Percentiles rank a stretch among this genome's conserved stretches.
Evolutionary conservation across 2,797 vertebrate genomes (phyloP).

Genomic region (Lophius americanus): DNA sequence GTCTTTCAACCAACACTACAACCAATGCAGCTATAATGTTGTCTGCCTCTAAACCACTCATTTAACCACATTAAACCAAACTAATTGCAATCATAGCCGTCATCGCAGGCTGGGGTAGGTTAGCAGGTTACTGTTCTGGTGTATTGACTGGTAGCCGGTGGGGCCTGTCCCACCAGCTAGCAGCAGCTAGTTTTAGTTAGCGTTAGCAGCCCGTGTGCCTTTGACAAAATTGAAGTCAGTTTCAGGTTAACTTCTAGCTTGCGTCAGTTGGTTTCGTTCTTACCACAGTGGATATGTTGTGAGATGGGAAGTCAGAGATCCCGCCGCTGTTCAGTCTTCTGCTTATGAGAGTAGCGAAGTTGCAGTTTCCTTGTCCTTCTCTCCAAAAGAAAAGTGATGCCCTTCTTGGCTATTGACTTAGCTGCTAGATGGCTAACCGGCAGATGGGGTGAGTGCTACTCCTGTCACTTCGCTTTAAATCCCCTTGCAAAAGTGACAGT

Average conservation of each 20-base stretch:
- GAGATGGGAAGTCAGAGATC: constrained; percentile 42
- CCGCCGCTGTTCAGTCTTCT: constrained; percentile 56
- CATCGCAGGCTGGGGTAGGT: neutral
- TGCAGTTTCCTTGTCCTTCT: constrained; percentile 66
- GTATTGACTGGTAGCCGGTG: constrained; percentile 51
- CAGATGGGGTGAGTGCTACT: constrained; percentile 70
- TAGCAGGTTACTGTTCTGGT: constrained; percentile 1
- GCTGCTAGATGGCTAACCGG: constrained; percentile 75
- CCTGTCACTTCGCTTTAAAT: constrained; percentile 84
- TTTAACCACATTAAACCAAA: too few species aligned
- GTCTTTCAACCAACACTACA: too few species aligned
- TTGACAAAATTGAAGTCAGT: constrained; percentile 55
- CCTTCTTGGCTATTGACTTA: constrained; percentile 72
- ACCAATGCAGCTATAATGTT: too few species aligned
- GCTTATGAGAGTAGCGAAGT: constrained; percentile 40
- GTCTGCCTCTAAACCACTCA: too few species aligned
- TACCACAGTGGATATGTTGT: constrained; percentile 68
- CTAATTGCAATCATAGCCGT: too few species aligned
- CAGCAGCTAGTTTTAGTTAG: neutral
- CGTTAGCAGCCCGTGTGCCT: constrained; percentile 48
- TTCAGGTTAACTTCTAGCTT: constrained; percentile 28
- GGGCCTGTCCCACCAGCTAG: constrained; percentile 62
- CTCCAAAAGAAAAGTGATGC: constrained; percentile 69
- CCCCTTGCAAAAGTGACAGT: constrained; percentile 81
- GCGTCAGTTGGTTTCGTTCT: constrained; percentile 43